A percentile compares a stretch with the other conserved stretches of the same genome.
Conservation (phyloP, 2,113 vertebrate species). For the Tor tambroides region DNA sequence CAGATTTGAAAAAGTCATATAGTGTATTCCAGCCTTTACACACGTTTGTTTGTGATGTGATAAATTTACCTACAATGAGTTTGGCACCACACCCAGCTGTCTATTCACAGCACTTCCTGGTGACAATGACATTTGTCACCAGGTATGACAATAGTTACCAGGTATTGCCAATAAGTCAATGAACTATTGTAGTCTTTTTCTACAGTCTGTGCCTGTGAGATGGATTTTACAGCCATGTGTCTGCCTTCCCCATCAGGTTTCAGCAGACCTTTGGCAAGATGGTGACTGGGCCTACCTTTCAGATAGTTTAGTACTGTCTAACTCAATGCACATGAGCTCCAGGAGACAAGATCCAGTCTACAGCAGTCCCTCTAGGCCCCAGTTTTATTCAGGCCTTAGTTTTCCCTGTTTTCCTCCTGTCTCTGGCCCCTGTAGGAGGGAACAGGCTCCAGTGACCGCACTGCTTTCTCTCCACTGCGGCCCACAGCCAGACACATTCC, state of each 20-base stretch:
- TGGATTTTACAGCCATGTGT: constrained; percentile 62
- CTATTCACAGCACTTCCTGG: neutral
- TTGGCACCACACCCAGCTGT: neutral
- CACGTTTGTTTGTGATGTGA: neutral
- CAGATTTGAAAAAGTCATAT: neutral
- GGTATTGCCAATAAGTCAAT: neutral
- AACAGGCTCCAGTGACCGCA: constrained; percentile 72
- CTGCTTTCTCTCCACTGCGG: constrained; percentile 69
- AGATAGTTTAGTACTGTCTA: constrained; percentile 6
- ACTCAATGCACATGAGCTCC: constrained; percentile 6
- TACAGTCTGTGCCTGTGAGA: constrained; percentile 44
- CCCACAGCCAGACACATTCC: constrained; percentile 77
- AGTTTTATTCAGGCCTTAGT: constrained; percentile 55
- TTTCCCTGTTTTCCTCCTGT: constrained; percentile 64
- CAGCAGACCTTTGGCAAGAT: constrained; percentile 40
- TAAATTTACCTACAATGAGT: neutral
- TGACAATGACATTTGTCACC: neutral
- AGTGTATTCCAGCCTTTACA: neutral
- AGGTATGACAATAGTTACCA: neutral
- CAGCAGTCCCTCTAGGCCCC: neutral
- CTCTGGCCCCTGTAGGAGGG: constrained; percentile 72
- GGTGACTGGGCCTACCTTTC: constrained; percentile 18
- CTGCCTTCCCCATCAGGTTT: constrained; percentile 63
- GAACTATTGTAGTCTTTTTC: neutral
- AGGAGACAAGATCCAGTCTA: neutral